A percentile compares a stretch with the other conserved stretches of the same genome.
These are phyloP conservation scores for Xestobium rufovillosum DNA, from an alignment of 2,888 invertebrate species.

Conservation along the genomic window DNA sequence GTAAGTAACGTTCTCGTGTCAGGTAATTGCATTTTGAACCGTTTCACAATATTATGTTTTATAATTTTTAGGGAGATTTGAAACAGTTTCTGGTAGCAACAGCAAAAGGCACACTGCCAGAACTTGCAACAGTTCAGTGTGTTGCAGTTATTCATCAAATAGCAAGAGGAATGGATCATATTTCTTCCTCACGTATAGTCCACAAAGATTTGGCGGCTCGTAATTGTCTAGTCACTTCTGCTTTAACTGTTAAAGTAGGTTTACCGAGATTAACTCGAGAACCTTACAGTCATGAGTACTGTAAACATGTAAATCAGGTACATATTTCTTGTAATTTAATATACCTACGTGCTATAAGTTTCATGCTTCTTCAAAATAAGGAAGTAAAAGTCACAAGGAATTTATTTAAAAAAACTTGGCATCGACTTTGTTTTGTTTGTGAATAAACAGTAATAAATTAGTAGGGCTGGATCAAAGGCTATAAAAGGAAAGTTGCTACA, in stretches of 20 bases:
- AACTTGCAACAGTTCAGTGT: slow-evolving; percentile 60
- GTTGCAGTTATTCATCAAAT: slow-evolving; percentile 66
- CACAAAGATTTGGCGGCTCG: slow-evolving; percentile 88
- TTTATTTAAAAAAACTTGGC: no score
- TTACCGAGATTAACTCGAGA: slow-evolving; percentile 72
- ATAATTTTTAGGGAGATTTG: slow-evolving; percentile 67
- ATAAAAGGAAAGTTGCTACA: no score
- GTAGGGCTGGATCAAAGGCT: no score
- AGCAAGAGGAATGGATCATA: slow-evolving; percentile 72
- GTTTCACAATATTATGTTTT: slow-evolving; percentile 6
- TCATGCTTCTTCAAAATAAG: no score
- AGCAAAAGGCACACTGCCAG: slow-evolving; percentile 48
- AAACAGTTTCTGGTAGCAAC: slow-evolving; percentile 80
- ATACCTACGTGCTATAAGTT: no score
- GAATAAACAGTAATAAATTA: no score
- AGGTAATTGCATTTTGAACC: no score
- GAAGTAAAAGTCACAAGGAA: no score
- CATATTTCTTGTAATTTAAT: slow-evolving; percentile 5
- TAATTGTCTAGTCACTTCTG: slow-evolving; percentile 81
- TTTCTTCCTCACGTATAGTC: slow-evolving; percentile 68
- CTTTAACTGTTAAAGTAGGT: slow-evolving; percentile 76
- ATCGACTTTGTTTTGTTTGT: no score
- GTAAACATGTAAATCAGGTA: slow-evolving; percentile 72
- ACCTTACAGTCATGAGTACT: slow-evolving; percentile 86
- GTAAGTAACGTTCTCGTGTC: no score